These are phyloP conservation scores for Drosophila paucipuncta DNA, from an alignment of 2,888 invertebrate genomes.

Conservation along the genomic window DNA sequence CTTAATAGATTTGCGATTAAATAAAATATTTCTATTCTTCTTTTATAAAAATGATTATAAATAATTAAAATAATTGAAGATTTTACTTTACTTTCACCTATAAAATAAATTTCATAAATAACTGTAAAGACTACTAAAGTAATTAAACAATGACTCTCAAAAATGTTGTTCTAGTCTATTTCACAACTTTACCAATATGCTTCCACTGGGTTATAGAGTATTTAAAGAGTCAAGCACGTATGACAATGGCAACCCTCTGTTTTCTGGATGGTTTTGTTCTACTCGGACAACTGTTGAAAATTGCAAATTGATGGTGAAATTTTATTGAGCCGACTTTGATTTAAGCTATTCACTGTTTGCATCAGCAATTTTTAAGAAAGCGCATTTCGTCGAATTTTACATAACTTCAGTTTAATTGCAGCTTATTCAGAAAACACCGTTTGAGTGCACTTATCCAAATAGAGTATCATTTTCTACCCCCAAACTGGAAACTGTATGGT, in stretches of 20 bases:
- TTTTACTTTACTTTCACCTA: neutral
- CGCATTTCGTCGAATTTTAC: constrained; percentile 22
- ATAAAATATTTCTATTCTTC: neutral
- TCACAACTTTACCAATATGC: neutral
- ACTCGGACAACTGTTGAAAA: constrained; percentile 64
- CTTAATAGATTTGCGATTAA: neutral
- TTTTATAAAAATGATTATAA: neutral
- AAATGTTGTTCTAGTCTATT: neutral
- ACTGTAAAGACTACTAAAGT: neutral
- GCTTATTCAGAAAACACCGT: constrained; percentile 11
- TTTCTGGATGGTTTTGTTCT: constrained; percentile 22
- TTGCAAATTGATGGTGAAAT: constrained; percentile 57
- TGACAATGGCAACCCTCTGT: constrained; percentile 49
- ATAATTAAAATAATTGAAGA: neutral
- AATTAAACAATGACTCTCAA: neutral
- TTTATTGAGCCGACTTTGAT: constrained; percentile 47
- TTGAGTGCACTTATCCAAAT: constrained; percentile 26
- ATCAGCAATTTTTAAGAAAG: constrained; percentile 30
- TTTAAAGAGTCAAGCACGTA: constrained; percentile 45
- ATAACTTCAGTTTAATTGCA: constrained; percentile 14
- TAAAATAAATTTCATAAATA: too few species aligned
- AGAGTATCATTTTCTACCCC: neutral
- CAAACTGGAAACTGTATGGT: neutral
- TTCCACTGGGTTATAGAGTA: constrained; percentile 15
- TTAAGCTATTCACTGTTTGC: constrained; percentile 28